Conservation (phyloP, 2,888 invertebrate species). For the Vanessa cardui region DNA sequence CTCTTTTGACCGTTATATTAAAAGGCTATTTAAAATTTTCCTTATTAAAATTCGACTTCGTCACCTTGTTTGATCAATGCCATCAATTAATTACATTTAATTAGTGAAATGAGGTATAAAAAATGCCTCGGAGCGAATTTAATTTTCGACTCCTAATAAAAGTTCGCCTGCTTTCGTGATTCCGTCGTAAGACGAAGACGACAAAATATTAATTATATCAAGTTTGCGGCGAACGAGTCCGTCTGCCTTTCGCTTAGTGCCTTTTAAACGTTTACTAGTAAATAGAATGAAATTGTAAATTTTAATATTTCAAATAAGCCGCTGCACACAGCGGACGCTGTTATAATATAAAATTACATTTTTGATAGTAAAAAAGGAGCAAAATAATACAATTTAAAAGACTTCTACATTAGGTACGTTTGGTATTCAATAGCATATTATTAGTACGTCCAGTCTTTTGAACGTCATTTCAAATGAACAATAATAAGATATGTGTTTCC, state of each 20-base stretch:
- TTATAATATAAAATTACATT: too few relatives aligned
- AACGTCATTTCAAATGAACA: too few relatives aligned
- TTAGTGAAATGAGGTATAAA: conserved; percentile 58
- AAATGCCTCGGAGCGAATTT: conserved; percentile 62
- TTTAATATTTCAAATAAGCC: too few relatives aligned
- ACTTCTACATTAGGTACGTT: too few relatives aligned
- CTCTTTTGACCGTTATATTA: conserved; percentile 20
- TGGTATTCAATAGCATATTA: too few relatives aligned
- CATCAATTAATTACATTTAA: conserved; percentile 64
- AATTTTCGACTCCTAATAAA: conserved; percentile 54
- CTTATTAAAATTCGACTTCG: conserved; percentile 39
- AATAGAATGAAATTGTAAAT: not conserved
- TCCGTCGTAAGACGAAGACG: conserved; percentile 52
- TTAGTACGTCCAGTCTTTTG: too few relatives aligned
- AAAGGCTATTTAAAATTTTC: conserved; percentile 29
- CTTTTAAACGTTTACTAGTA: not conserved
- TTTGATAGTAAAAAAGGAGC: too few relatives aligned
- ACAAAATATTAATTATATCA: conserved; percentile 63
- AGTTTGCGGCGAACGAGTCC: conserved; percentile 33
- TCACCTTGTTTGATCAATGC: conserved; percentile 46
- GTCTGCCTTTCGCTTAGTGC: not conserved
- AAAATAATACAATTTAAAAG: too few relatives aligned
- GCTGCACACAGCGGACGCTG: too few relatives aligned
- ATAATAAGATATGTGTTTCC: too few relatives aligned
- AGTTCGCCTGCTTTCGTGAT: conserved; percentile 24